phyloP scores from a whole-genome alignment of 2,113 vertebrate genomes.

The Pristiophorus japonicus region DNA sequence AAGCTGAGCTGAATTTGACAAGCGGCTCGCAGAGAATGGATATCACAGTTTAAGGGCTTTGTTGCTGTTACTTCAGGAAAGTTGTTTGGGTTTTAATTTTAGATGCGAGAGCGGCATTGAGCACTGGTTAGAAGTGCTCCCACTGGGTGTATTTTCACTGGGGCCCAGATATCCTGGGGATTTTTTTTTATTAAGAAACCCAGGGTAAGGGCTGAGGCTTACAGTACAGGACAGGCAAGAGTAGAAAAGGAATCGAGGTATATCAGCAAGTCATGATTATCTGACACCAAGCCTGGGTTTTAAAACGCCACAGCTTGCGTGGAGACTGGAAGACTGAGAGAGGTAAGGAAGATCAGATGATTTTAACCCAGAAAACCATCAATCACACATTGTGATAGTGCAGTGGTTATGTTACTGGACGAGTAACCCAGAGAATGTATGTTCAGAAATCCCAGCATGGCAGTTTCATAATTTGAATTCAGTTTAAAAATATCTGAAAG shows the following conservation, averaged over 20 bases:
- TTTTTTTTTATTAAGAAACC: too few species aligned
- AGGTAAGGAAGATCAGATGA: background rate
- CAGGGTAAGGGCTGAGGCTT: too few species aligned
- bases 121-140: background rate
- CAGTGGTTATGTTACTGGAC: background rate
- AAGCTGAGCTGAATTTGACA: background rate
- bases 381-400: background rate
- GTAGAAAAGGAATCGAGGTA: too few species aligned
- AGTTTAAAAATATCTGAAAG: background rate
- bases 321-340: too few species aligned
- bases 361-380: too few species aligned
- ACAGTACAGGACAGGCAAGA: too few species aligned
- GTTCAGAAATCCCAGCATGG: background rate
- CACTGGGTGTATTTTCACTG: background rate
- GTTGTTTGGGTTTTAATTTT: background rate
- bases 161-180: background rate
- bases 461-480: background rate
- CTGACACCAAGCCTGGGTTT: too few species aligned
- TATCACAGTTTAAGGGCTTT: background rate
- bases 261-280: background rate
- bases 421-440: background rate
- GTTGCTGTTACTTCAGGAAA: background rate
- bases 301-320: too few species aligned
- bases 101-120: background rate
- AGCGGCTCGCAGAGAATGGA: background rate